phyloP scores from a whole-genome alignment of 1,140 invertebrate species.

The Bathynomus jamesi region DNA sequence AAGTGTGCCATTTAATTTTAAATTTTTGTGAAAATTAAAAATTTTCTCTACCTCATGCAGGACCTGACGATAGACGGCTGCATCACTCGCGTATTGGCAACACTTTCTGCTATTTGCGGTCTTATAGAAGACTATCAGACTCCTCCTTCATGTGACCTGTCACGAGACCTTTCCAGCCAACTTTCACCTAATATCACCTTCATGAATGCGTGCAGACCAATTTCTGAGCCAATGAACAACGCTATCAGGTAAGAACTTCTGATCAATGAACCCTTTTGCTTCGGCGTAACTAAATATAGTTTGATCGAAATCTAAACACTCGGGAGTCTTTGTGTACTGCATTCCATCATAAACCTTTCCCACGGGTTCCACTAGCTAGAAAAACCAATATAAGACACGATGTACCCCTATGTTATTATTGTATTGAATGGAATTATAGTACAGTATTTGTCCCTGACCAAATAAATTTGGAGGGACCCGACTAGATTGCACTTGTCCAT shows the following conservation, averaged over 20 bases:
- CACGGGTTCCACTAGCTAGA: no score
- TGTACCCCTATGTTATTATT: no score
- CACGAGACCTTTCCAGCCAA: slow-evolving; percentile 22
- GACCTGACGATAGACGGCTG: slow-evolving; percentile 19
- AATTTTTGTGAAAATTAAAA: neutral
- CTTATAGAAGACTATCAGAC: slow-evolving; percentile 25
- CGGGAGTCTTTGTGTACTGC: no score
- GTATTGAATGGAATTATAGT: no score
- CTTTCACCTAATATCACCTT: slow-evolving; percentile 19
- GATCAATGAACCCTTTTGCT: neutral
- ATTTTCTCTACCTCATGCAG: slow-evolving; percentile 6
- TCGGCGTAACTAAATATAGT: no score
- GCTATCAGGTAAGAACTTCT: slow-evolving; percentile 15
- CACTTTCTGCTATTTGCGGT: slow-evolving; percentile 16
- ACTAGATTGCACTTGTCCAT: no score
- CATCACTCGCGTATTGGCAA: slow-evolving; percentile 19
- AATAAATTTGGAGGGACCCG: no score
- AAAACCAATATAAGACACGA: no score
- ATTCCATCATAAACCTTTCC: no score
- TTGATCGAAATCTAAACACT: no score
- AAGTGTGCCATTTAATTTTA: neutral
- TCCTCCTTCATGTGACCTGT: slow-evolving; percentile 24
- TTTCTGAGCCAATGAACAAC: slow-evolving; percentile 23
- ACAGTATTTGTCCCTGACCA: no score
- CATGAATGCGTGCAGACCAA: slow-evolving; percentile 19